Evolutionary conservation across 2,797 vertebrate genomes (phyloP), one percentile per base, ranked within the genome.

Genomic region (Otus scops): DNA sequence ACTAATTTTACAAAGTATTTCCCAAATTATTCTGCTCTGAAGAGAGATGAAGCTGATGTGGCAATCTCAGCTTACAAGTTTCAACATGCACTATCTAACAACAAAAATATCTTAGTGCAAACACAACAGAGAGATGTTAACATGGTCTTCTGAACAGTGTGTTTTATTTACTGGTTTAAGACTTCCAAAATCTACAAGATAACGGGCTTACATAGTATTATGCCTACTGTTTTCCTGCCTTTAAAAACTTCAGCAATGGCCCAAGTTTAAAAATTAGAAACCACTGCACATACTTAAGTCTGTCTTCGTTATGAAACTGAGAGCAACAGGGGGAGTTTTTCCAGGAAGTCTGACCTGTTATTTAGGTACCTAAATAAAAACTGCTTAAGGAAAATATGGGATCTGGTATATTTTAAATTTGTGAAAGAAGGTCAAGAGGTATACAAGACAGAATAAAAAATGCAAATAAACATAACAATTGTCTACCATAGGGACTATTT

Each of bases 321-420:
- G n/a, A 91, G 63, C 57, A 93, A 77, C 26, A 53, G 6, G 12
- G 32, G 10, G 27, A 96, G 36, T 17, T 85, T 53, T 91, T 93
- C 81, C 88, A 89, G 68, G 93, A 96, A 96, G 69, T 24, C 65
- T 86, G 77, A 65, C 59, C 73, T 88, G 50, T 56, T 92, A 92
- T 88, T 93, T 88, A 71, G 36, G 60, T 63, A 81, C 20, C 77
- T 88, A 95, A 92, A 82, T 73, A 84, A 86, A 70, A 81, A 50
- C 39, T 56, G n/a, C 34, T 84, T 27, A 45, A 88, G 28, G 64
- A 87, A 94, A 92, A 89, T 61, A 82, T 0, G 82, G 39, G 21
- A 91, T 51, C n/a, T 85, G 27, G 22, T 30, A 9, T 11, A 14
- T 82, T 92, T 88, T 27, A 47, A 47, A 85, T 32, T 34, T 76